These are phyloP conservation scores for Aplodontia rufa DNA, from an alignment of 2,113 vertebrate genomes.

Conservation along the genomic window DNA sequence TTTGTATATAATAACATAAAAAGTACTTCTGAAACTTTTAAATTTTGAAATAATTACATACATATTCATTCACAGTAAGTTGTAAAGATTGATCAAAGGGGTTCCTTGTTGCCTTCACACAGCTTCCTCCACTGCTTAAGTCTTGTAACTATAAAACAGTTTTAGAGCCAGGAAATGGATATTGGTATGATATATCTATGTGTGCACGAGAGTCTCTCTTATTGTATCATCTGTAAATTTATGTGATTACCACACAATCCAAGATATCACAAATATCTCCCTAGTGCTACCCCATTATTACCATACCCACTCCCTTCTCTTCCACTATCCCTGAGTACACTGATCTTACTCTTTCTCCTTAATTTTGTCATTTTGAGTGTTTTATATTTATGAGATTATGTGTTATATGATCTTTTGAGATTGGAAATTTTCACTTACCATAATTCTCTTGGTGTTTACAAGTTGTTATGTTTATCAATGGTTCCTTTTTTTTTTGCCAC, in stretches of 20 bases:
- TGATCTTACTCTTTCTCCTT: neutral
- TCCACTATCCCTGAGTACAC: neutral
- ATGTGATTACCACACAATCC: neutral
- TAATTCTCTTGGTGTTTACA: neutral
- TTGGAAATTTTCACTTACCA: neutral
- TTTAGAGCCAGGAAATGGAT: neutral
- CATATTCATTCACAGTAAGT: neutral
- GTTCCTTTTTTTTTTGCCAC: conserved; percentile 1
- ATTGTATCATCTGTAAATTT: neutral
- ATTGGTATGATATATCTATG: neutral
- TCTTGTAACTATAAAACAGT: neutral
- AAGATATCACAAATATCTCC: neutral
- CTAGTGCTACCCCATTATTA: neutral
- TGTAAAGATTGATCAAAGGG: neutral
- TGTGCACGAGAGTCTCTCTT: neutral
- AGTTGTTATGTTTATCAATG: neutral
- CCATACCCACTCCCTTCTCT: neutral
- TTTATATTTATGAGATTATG: neutral
- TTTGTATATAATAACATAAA: neutral
- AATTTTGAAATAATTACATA: neutral
- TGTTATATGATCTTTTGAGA: neutral
- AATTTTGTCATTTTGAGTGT: conserved; percentile 3
- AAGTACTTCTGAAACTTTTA: neutral
- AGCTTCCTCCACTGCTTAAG: neutral
- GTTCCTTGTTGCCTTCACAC: neutral